Conservation (phyloP, 2,113 vertebrate genomes). For the Cynocephalus volans region DNA sequence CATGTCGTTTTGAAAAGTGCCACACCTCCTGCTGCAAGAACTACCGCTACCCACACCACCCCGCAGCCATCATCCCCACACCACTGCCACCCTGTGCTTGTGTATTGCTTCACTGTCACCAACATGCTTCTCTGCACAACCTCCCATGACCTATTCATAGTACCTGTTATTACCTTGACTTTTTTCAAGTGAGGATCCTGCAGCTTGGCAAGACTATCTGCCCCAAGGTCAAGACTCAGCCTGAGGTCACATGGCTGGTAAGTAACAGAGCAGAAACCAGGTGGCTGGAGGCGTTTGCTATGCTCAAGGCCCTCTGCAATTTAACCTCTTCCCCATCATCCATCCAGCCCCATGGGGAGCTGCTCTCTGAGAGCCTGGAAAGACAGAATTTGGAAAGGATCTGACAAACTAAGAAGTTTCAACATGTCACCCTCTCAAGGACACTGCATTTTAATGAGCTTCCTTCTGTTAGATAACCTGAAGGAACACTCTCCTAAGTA, state of each 20-base stretch:
- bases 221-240: background rate
- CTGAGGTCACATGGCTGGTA: background rate
- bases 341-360: background rate
- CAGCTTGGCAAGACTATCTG: background rate
- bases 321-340: background rate
- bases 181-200: constrained; percentile 4
- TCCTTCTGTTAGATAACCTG: constrained; percentile 42
- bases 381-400: constrained; percentile 4
- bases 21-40: background rate
- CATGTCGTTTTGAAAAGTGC: background rate
- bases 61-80: background rate
- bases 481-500: constrained; percentile 30
- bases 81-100: background rate
- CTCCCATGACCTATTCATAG: background rate
- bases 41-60: background rate
- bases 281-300: background rate
- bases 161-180: background rate
- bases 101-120: too few species aligned
- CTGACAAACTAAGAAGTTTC: constrained; percentile 50
- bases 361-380: constrained; percentile 1
- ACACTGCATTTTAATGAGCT: constrained; percentile 60
- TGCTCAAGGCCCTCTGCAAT: background rate
- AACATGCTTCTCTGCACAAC: background rate
- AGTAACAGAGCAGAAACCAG: background rate
- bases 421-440: constrained; percentile 51